Base-by-base conservation (phyloP, 2,888 invertebrate species). In the Scaptomyza tumidula region DNA sequence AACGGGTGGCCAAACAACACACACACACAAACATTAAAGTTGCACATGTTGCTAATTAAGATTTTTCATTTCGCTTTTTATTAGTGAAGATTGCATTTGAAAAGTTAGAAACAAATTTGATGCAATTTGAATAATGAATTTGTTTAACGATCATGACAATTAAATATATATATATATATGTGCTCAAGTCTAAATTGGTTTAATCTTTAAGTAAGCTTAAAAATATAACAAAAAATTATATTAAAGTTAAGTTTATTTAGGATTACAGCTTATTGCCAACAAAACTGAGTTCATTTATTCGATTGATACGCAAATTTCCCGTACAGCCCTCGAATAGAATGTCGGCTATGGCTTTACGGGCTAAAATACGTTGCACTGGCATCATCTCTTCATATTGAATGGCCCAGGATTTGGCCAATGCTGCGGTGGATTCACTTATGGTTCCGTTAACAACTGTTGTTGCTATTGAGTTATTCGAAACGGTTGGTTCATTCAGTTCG, bases 241-340 rank as follows among this genome's bases (percentile, higher is more conserved):
- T n/a, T n/a, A n/a, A n/a, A n/a, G n/a, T 37, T 14, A n/a, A 43
- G 16, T 41, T 43, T 16, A 4, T 14, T 29, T 14, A 24, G 2
- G 4, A 33, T 50, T 55, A 73, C 5, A 35, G 6, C 37, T 55
- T 55, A 65, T 78, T 84, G 1, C 59, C 74, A 9, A 84, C 66
- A 6, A 63, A 56, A 35, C 44, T 61, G 3, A 68, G 63, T 16
- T 84, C 85, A 4, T 69, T 52, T 3, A 52, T 70, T 11, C 88
- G 83, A 59, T 84, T 83, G 11, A 82, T 64, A 6, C 88, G 82
- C 58, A 90, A 78, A 55, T 89, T 86, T 6, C 90, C 90, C 88
- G 90, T 85, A 62, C 90, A 90, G 43, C 89, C 90, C 27, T 90
- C 89, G 41, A 90, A 90, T 0, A 90, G 76, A 43, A 90, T 90